These are phyloP conservation scores for Macquaria ambigua DNA, from an alignment of 2,113 vertebrate species.

Conservation along the genomic window DNA sequence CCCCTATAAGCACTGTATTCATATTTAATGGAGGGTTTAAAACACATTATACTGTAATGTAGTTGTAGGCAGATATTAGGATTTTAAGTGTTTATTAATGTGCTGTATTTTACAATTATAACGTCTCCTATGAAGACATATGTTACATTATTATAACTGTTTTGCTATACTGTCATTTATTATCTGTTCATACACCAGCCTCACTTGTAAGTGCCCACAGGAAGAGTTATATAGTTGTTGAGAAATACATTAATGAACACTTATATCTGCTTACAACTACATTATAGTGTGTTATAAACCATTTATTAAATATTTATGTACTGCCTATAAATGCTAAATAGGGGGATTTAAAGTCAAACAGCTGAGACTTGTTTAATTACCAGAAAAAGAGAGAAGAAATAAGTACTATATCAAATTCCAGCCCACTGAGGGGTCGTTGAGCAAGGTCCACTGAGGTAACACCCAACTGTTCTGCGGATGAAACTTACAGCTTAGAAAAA, in stretches of 20 bases:
- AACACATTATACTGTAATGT: neutral
- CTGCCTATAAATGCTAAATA: neutral
- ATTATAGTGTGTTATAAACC: neutral
- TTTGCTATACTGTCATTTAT: neutral
- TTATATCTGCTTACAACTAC: no score
- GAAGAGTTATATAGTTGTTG: neutral
- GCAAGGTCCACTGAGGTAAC: neutral
- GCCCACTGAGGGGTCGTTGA: neutral
- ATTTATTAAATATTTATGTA: neutral
- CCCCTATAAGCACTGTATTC: neutral
- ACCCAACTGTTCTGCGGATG: slow-evolving; percentile 5
- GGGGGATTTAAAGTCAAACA: neutral
- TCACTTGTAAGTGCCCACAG: neutral
- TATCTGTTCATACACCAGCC: neutral
- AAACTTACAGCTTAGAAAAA: neutral
- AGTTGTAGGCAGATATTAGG: neutral
- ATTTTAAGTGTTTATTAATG: no score
- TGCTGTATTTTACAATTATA: neutral
- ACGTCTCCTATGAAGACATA: no score
- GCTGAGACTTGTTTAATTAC: neutral
- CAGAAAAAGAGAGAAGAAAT: neutral
- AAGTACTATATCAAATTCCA: neutral
- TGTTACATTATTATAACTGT: neutral
- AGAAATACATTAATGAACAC: neutral
- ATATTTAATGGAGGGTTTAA: neutral